These are phyloP conservation scores for Alectoris magna DNA, from an alignment of 2,797 vertebrate genomes.

Conservation along the genomic window DNA sequence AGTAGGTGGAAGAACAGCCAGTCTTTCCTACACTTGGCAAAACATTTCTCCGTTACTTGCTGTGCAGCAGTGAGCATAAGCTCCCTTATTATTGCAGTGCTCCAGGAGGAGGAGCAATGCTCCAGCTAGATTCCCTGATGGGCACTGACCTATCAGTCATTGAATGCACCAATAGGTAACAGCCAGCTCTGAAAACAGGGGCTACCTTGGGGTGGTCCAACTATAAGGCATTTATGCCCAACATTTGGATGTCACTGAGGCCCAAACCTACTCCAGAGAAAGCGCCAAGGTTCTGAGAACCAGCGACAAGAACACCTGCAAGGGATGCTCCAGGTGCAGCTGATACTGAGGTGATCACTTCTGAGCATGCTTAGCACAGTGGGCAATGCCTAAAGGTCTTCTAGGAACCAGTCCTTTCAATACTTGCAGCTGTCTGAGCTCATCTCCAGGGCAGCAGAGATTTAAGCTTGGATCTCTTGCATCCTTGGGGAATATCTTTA, in stretches of 20 bases:
- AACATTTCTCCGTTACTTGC: constrained; percentile 31
- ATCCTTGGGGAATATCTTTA: not conserved
- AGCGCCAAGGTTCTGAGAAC: not conserved
- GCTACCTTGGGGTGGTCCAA: not conserved
- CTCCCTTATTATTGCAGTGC: not conserved
- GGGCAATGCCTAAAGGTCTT: not conserved
- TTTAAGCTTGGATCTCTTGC: not conserved
- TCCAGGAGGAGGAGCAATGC: not conserved
- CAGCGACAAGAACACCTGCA: rapidly evolving
- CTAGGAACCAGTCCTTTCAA: not conserved
- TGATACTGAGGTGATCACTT: not conserved
- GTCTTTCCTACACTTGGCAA: constrained; percentile 64
- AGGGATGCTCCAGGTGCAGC: not conserved
- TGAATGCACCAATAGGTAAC: not conserved
- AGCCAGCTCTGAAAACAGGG: not conserved
- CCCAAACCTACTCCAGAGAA: not conserved
- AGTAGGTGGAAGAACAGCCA: constrained; percentile 69
- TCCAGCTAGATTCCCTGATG: not conserved
- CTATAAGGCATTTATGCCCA: not conserved
- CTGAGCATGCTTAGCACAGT: not conserved
- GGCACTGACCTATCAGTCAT: not conserved
- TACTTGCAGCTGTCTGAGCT: not conserved
- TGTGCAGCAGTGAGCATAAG: not conserved
- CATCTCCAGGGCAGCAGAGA: not conserved
- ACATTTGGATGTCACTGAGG: not conserved